Percentiles rank a stretch among this genome's conserved stretches.
Evolutionary conservation across 2,113 vertebrate genomes (phyloP).

Genomic region (Solea solea): DNA sequence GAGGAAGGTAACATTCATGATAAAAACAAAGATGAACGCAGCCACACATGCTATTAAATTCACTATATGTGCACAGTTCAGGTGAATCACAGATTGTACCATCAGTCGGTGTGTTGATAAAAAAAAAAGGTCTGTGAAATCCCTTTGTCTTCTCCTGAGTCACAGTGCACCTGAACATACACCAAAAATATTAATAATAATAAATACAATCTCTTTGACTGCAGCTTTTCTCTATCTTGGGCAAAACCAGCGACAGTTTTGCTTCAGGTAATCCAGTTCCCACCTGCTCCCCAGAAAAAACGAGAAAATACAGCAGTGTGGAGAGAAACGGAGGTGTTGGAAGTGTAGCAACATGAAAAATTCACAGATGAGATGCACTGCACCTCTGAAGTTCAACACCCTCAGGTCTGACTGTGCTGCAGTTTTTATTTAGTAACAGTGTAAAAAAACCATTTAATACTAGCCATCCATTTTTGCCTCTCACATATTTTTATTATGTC

Average conservation of each 20-base stretch:
- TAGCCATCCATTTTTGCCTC: not conserved
- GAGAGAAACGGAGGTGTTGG: slow-evolving; percentile 38
- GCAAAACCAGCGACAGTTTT: slow-evolving; percentile 45
- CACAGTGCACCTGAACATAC: slow-evolving; percentile 23
- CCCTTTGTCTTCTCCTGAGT: not conserved
- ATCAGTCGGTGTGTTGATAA: slow-evolving; percentile 27
- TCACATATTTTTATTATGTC: not conserved
- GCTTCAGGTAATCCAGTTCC: slow-evolving; percentile 59
- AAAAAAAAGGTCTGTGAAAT: slow-evolving; percentile 51
- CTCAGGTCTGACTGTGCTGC: slow-evolving; percentile 16
- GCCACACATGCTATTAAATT: slow-evolving; percentile 23
- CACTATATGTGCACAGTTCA: slow-evolving; percentile 24
- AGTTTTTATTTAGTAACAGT: slow-evolving; percentile 26
- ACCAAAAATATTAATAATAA: not conserved
- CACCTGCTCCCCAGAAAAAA: slow-evolving; percentile 47
- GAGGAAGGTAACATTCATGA: slow-evolving; percentile 33
- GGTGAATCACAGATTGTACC: slow-evolving; percentile 27
- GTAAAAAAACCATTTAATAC: not conserved
- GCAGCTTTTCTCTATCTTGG: slow-evolving; percentile 44
- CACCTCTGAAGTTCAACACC: slow-evolving; percentile 27
- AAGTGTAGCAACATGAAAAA: slow-evolving; percentile 53
- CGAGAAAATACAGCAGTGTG: slow-evolving; percentile 35
- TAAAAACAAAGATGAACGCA: slow-evolving; percentile 11
- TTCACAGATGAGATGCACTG: slow-evolving; percentile 37
- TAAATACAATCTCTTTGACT: slow-evolving; percentile 8